Evolutionary conservation across 2,113 vertebrate species (phyloP).

Genomic region (Eira barbara): DNA sequence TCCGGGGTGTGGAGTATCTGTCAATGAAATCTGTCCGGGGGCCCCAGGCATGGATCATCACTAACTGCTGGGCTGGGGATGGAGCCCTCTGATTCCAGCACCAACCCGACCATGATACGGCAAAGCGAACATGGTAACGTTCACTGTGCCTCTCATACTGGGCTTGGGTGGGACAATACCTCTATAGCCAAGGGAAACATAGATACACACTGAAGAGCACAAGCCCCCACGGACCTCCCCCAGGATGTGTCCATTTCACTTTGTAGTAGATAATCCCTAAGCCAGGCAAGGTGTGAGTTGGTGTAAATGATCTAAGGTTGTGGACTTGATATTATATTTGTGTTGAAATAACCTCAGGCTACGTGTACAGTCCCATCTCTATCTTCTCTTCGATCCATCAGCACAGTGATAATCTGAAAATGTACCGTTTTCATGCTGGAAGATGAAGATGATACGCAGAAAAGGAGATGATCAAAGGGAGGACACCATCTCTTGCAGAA

Average conservation of each 20-base stretch:
- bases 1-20: constrained; percentile 93
- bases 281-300: not conserved
- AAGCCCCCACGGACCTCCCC: not conserved
- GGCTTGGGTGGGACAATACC: not conserved
- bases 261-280: not conserved
- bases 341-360: not conserved
- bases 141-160: not conserved
- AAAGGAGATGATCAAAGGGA: not conserved
- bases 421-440: not conserved
- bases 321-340: not conserved
- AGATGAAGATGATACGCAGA: not conserved
- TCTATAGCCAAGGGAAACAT: not conserved
- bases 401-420: not conserved
- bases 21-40: constrained; percentile 92
- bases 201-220: not conserved
- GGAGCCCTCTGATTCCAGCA: not conserved
- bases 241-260: not conserved
- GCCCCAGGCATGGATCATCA: not conserved
- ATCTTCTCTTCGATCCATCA: not conserved
- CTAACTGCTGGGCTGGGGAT: not conserved
- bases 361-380: not conserved
- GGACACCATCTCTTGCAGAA: not conserved
- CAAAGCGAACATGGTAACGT: not conserved
- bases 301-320: not conserved
- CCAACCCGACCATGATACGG: not conserved